Evolutionary conservation across 64 coral and sea anemone species (phyloP).

Genomic region (Anthopleura sola): DNA sequence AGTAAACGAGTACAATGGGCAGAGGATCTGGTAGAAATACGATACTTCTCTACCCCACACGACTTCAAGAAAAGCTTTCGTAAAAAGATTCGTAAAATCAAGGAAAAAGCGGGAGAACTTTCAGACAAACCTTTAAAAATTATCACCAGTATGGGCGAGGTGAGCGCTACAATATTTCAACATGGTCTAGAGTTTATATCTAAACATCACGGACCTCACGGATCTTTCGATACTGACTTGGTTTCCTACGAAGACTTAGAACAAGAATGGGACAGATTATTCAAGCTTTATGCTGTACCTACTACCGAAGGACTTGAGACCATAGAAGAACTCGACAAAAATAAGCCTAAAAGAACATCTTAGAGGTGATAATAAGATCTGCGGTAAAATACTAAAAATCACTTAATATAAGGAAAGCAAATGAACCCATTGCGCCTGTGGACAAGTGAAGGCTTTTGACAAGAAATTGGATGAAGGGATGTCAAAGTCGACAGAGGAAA

Average conservation of each 20-base stretch:
- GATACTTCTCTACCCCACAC: constrained; percentile 69
- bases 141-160: constrained; percentile 82
- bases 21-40: constrained; percentile 75
- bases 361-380: background rate
- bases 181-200: constrained; percentile 80
- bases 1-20: constrained; percentile 83
- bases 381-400: background rate
- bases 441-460: background rate
- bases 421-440: background rate
- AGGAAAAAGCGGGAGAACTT: constrained; percentile 71
- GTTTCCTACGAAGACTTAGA: constrained; percentile 80
- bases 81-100: constrained; percentile 60
- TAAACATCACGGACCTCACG: constrained; percentile 62
- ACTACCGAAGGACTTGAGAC: background rate
- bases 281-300: constrained; percentile 42
- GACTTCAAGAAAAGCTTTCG: constrained; percentile 61
- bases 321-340: background rate
- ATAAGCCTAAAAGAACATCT: background rate
- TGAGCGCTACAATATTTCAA: constrained; percentile 56
- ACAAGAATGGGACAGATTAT: constrained; percentile 82
- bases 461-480: background rate
- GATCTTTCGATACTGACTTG: constrained; percentile 75
- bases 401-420: background rate
- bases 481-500: background rate
- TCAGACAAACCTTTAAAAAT: constrained; percentile 85